phyloP scores from a whole-genome alignment of 2,797 vertebrate species.

The Sebastiscus tertius region DNA sequence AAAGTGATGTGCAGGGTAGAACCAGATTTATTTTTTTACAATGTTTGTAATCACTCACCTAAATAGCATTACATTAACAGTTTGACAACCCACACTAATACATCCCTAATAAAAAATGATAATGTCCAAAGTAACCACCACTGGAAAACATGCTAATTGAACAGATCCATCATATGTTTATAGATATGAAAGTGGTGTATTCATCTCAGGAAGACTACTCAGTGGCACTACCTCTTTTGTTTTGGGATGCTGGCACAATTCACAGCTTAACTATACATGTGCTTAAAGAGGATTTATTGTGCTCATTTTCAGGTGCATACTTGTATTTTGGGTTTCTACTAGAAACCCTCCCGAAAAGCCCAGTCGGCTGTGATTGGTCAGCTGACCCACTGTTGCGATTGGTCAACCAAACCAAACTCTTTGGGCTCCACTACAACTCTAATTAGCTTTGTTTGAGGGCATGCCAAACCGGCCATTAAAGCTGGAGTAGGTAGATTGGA shows the following conservation, averaged over 20 bases:
- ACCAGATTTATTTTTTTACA: background rate
- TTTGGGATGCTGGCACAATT: background rate
- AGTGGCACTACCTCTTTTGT: background rate
- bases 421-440: too few relatives aligned
- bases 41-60: slow-evolving; percentile 24
- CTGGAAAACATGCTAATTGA: slow-evolving; percentile 3
- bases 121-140: background rate
- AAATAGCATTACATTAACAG: slow-evolving; percentile 13
- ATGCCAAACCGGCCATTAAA: too few relatives aligned
- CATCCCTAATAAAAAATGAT: slow-evolving; percentile 8
- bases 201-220: background rate
- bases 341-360: too few relatives aligned
- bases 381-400: too few relatives aligned
- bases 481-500: too few relatives aligned
- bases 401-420: too few relatives aligned
- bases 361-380: too few relatives aligned
- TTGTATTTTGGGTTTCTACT: too few relatives aligned
- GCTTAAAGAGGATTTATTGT: too few relatives aligned
- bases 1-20: background rate
- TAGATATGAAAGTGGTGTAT: background rate
- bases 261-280: background rate
- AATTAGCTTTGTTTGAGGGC: too few relatives aligned
- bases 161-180: slow-evolving; percentile 7
- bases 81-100: slow-evolving; percentile 6
- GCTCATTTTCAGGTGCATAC: too few relatives aligned